Evolutionary conservation across 2,888 invertebrate genomes (phyloP).

Genomic region (Alcis repandata): DNA sequence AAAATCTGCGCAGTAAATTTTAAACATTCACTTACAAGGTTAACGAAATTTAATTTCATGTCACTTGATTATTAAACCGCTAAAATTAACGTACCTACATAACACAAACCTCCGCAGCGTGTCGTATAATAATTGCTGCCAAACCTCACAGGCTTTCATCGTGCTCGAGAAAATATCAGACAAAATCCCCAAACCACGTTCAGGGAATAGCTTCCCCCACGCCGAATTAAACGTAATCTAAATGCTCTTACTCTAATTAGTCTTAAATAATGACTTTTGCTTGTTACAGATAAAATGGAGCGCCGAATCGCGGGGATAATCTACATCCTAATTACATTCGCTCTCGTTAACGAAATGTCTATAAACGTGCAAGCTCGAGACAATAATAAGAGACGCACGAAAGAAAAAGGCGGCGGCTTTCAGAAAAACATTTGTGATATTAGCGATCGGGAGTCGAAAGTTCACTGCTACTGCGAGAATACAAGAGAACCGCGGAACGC

Average conservation of each 20-base stretch:
- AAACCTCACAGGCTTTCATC: slow-evolving; percentile 32
- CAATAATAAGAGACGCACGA: slow-evolving; percentile 77
- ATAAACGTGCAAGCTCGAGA: slow-evolving; percentile 80
- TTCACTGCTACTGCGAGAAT: slow-evolving; percentile 90
- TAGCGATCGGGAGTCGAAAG: slow-evolving; percentile 84
- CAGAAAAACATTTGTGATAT: slow-evolving; percentile 87
- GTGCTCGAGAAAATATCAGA: slow-evolving; percentile 32
- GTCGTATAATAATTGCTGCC: slow-evolving; percentile 35
- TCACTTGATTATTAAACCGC: slow-evolving; percentile 45
- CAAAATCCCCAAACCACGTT: slow-evolving; percentile 34
- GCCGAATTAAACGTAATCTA: slow-evolving; percentile 46
- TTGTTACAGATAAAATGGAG: slow-evolving; percentile 85
- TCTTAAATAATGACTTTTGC: slow-evolving; percentile 52
- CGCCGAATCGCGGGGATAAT: slow-evolving; percentile 73
- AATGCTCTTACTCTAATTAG: slow-evolving; percentile 43
- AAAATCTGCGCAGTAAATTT: slow-evolving; percentile 16
- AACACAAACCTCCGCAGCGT: slow-evolving; percentile 34
- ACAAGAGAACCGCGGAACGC: slow-evolving; percentile 85
- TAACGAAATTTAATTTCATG: slow-evolving; percentile 35
- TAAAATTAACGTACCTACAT: slow-evolving; percentile 42
- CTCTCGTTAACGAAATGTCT: slow-evolving; percentile 81
- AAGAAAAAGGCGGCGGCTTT: slow-evolving; percentile 81
- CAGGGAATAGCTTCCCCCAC: slow-evolving; percentile 33
- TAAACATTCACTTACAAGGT: slow-evolving; percentile 28
- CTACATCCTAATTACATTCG: slow-evolving; percentile 78